Evolutionary conservation across 2,888 invertebrate genomes (phyloP), one percentile per base, ranked within the genome.

Genomic region (Nezara viridula): DNA sequence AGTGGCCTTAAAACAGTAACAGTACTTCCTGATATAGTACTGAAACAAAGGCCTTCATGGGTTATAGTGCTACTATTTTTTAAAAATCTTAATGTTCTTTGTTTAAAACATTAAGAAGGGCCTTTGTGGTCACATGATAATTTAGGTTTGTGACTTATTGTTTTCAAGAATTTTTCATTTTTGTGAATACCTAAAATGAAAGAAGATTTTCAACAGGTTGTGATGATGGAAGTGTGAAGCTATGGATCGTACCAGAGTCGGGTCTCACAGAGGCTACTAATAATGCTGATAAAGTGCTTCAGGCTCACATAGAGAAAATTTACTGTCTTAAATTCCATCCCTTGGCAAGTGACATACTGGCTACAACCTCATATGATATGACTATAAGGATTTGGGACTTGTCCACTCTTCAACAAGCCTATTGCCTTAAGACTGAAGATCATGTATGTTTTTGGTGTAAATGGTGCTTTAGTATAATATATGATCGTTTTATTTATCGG

Each of bases 321-420:
- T 98, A 97, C 93, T 95, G 98, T 91, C 95, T 98, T 24, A 96
- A 97, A 93, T 98, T 96, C 93, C 98, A 99, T 93, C 98, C 99
- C 0, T 94, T 97, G 90, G 98, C 98, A 0, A 94, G 95, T 37
- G 96, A 98, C 92, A 95, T 99, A 2, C 94, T 99, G 66, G 96
- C 97, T 0, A 96, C 98, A 0, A 98, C 97, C 0, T 97, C 98
- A 0, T 97, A 98, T 92, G 98, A 99, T 92, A 96, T 97, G 94
- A 96, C 96, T 77, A 95, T 98, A 85, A 96, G 96, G 92, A 94
- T 98, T 73, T 98, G 98, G 98, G 96, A 98, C 92, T 94, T 97
- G 77, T 93, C 93, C 73, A 94, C 94, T 47, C 94, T 95, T 91
- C 94, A 94, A 86, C 95, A 95, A 90, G 95, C 95, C 91, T 95